Base-by-base conservation (phyloP, 1,140 invertebrate species). In the Euschistus heros region DNA sequence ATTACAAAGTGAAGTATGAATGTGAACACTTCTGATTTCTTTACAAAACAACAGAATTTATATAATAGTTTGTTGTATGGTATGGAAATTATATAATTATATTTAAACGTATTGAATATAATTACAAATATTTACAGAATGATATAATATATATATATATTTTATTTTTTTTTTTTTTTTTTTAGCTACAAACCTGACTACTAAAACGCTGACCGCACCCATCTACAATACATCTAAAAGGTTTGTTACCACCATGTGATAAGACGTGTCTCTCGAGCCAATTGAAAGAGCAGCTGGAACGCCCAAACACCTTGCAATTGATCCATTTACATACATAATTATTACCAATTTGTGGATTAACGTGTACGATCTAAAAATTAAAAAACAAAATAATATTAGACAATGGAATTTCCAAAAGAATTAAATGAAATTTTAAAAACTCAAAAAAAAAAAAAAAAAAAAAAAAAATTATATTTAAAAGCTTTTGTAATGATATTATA, bases 221-320 rank as follows among this genome's bases (percentile, higher is more conserved):
- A 69, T 93, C 91, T 68, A 98, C 89, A 73, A 97, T 96, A 77
- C 94, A 98, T 71, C 91, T 86, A 78, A 93, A 96, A 26, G 92
- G 92, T 75, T 96, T 96, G 73, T 90, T 94, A 30, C 93, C 93
- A 66, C 91, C 91, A 75, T 96, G 93, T 1, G 85, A 87, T 33
- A 95, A 77, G 26, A 96, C 89, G 78, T 97, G 94, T 44, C 93
- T 80, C 73, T 97, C 92, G 44, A 98, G 77, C 94, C 94, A 98
- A 47, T 89, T 84, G 57, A 89, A 80, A 13, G 92, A 96, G 75
- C 89, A 93, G 0, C 93, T 96, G 18, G 86, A 86, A 71, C 88
- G 86, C 68, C 91, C 89, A 74, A 90, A 92, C n/a, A 97, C 94
- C 76, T 96, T 96, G 79, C 94, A 97, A 7, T 89, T 89, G 68